Evolutionary conservation across 2,797 vertebrate genomes (phyloP).

Genomic region (Enteromius viviparus): DNA sequence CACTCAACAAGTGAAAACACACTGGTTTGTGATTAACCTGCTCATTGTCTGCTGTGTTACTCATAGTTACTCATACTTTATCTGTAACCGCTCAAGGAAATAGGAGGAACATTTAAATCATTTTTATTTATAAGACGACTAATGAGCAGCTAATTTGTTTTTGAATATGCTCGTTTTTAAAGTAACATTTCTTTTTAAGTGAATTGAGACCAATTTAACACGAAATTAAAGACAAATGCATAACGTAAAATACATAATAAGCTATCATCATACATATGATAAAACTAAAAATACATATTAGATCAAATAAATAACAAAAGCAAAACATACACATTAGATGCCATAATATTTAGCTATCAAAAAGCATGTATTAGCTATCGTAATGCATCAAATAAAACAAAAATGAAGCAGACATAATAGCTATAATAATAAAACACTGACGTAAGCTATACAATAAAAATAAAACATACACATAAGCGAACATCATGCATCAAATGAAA

Average conservation of each 20-base stretch:
- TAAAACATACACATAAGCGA: background rate
- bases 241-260: background rate
- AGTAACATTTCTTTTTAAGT: background rate
- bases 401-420: background rate
- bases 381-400: background rate
- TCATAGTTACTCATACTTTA: conserved; percentile 36
- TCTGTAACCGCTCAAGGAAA: background rate
- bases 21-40: conserved; percentile 30
- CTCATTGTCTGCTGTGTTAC: conserved; percentile 31
- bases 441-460: background rate
- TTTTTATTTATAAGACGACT: background rate
- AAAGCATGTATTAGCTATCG: too few species aligned
- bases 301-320: background rate
- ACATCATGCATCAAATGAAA: background rate
- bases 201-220: background rate
- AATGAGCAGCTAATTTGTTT: background rate
- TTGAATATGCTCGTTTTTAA: background rate
- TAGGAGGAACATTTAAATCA: background rate
- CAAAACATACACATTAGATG: too few species aligned
- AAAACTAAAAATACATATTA: background rate
- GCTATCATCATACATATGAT: background rate
- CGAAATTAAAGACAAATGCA: background rate
- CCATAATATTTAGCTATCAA: too few species aligned
- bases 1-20: conserved; percentile 14
- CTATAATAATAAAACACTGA: background rate